Conservation (phyloP, 2,797 vertebrate genomes). For the Diplodus sargus region DNA sequence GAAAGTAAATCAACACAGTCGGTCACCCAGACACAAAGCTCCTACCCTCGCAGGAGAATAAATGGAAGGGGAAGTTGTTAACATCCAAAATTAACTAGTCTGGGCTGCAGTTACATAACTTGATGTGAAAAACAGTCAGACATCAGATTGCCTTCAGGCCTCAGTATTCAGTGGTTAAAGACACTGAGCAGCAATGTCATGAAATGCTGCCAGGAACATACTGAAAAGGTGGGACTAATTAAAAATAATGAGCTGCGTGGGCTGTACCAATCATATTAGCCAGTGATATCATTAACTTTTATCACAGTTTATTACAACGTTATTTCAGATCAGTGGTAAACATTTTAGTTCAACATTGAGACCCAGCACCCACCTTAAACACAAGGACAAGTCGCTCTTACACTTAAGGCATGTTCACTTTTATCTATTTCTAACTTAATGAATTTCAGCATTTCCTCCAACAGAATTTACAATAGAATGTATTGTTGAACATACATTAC, state of each 20-base stretch:
- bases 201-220: constrained; percentile 16
- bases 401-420: not conserved
- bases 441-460: constrained; percentile 29
- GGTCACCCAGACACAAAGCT: constrained; percentile 8
- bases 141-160: constrained; percentile 19
- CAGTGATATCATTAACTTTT: constrained; percentile 36
- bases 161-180: constrained; percentile 24
- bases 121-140: constrained; percentile 28
- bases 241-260: constrained; percentile 65
- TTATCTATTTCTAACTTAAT: constrained; percentile 29
- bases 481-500: not conserved
- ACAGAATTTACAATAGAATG: constrained; percentile 13
- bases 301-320: constrained; percentile 13
- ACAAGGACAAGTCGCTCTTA: not conserved
- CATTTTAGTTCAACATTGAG: not conserved
- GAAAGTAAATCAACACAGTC: not conserved
- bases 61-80: constrained; percentile 17
- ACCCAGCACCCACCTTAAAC: constrained; percentile 8
- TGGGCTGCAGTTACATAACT: not conserved
- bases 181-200: constrained; percentile 20
- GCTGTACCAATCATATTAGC: constrained; percentile 1
- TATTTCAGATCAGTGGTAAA: constrained; percentile 16
- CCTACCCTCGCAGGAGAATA: not conserved
- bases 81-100: constrained; percentile 15
- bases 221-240: constrained; percentile 56